These are phyloP conservation scores for Xestoiulus laeticollis DNA, from an alignment of 2,888 invertebrate genomes.

Conservation along the genomic window DNA sequence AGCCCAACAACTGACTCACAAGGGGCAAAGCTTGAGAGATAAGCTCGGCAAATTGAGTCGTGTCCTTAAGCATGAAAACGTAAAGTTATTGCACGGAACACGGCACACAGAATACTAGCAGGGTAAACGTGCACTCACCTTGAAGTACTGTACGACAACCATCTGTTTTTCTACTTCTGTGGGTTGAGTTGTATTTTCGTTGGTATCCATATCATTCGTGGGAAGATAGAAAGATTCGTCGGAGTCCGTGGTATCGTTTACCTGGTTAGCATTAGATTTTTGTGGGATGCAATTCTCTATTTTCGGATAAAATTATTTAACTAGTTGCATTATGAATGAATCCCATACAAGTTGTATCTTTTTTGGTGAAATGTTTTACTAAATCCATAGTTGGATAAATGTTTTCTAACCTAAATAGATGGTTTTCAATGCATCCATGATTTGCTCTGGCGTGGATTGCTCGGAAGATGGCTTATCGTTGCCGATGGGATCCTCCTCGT, in stretches of 20 bases:
- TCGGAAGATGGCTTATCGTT: not conserved
- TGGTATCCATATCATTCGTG: not conserved
- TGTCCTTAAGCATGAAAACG: constrained; percentile 64
- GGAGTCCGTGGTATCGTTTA: not conserved
- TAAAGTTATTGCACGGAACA: constrained; percentile 59
- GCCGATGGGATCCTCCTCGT: not conserved
- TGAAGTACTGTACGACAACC: constrained; percentile 74
- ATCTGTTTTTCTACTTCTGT: constrained; percentile 63
- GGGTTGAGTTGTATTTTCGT: constrained; percentile 57
- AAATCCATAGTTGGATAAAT: too few species aligned
- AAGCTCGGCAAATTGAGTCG: constrained; percentile 67
- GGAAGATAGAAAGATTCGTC: not conserved
- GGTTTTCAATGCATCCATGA: constrained; percentile 22
- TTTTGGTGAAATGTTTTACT: too few species aligned
- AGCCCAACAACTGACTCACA: constrained; percentile 75
- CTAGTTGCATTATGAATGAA: not conserved
- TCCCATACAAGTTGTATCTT: not conserved
- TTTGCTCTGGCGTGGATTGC: not conserved
- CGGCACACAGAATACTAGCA: not conserved
- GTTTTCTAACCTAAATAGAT: not conserved
- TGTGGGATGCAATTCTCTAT: not conserved
- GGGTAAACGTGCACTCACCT: constrained; percentile 64
- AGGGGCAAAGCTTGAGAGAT: constrained; percentile 70
- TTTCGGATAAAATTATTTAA: not conserved
- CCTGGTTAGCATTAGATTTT: not conserved